Evolutionary conservation across 2,888 invertebrate genomes (phyloP).

Genomic region (Brachynemurus nebulosus): DNA sequence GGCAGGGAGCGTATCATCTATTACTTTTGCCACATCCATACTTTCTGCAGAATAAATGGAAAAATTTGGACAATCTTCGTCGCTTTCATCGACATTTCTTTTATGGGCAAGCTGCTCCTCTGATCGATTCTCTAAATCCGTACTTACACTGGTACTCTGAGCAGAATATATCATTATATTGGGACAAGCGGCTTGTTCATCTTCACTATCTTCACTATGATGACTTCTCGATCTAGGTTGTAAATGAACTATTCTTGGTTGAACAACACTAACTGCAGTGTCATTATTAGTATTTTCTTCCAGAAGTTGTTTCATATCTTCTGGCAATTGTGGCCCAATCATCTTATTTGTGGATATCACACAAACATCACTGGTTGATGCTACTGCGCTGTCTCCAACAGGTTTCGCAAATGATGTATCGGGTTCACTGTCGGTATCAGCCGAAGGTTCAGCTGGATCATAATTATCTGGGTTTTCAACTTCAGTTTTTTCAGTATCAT

Average conservation of each 20-base stretch:
- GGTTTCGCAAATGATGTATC: conserved; percentile 10
- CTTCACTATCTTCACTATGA: conserved; percentile 24
- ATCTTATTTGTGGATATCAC: neutral
- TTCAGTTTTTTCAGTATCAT: conserved; percentile 28
- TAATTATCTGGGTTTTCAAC: conserved; percentile 36
- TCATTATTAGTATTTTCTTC: no score
- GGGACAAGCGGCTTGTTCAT: conserved; percentile 49
- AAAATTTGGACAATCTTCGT: conserved; percentile 71
- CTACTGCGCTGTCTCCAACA: conserved; percentile 20
- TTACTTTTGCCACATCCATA: conserved; percentile 48
- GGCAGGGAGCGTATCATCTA: conserved; percentile 24
- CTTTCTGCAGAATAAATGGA: conserved; percentile 73
- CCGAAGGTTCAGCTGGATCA: conserved; percentile 40
- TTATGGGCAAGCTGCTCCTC: conserved; percentile 16
- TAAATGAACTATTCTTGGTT: conserved; percentile 5
- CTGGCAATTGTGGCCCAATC: conserved; percentile 9
- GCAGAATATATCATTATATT: conserved; percentile 77
- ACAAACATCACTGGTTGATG: conserved; percentile 15
- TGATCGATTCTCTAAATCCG: neutral
- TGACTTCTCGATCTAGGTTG: conserved; percentile 6
- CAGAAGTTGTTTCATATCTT: conserved; percentile 9
- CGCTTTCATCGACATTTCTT: conserved; percentile 39
- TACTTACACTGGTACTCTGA: conserved; percentile 28
- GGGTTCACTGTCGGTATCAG: conserved; percentile 23
- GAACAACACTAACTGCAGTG: conserved; percentile 1